Evolutionary conservation across 2,113 vertebrate genomes (phyloP), one percentile per base, ranked within the genome.

Genomic region (Corythoichthys haematopterus): DNA sequence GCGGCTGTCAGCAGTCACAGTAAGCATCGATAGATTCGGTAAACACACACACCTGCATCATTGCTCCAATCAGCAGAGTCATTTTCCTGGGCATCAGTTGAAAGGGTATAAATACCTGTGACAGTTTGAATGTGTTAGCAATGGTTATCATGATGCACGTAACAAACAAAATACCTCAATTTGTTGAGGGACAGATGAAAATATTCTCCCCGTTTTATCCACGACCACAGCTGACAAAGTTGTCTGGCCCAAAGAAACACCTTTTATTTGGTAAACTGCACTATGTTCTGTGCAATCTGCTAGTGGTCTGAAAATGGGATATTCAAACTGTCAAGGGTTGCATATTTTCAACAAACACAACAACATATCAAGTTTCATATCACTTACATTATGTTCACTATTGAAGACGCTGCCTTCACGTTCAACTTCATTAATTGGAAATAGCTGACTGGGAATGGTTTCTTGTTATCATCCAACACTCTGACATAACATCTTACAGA

Each of bases 81-180:
- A 97, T 90, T 81, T 92, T 95, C 77, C 93, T 92, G 33, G 96
- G 96, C 40, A 95, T 90, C 37, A 99, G 76, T 65, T 91, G 91
- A 87, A 99, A 99, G 0, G 94, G 96, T 2, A 95, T 94, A 80
- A 98, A 99, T 7, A 99, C 97, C 97, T 99, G 72, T 72, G 15
- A 38, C 52, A 33, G 37, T 40, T 59, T 40, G n/a, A 4, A 20
- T n/a, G 40, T 37, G 43, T 61, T 12, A n/a, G 57, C 6, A 43
- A 36, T 28, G 13, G n/a, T 28, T 5, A 46, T 62, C 5, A 46
- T 5, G 59, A 61, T 16, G n/a, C 4, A 62, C 20, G 5, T 20
- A 43, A 43, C 40, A 43, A 43, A 40, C 38, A 40, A 74, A 36
- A 85, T 89, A 99, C 97, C 84, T 99, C 96, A 3, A 99, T 94